Evolutionary conservation across 2,113 vertebrate species (phyloP).

Genomic region (Pseudorectes ferrugineus): DNA sequence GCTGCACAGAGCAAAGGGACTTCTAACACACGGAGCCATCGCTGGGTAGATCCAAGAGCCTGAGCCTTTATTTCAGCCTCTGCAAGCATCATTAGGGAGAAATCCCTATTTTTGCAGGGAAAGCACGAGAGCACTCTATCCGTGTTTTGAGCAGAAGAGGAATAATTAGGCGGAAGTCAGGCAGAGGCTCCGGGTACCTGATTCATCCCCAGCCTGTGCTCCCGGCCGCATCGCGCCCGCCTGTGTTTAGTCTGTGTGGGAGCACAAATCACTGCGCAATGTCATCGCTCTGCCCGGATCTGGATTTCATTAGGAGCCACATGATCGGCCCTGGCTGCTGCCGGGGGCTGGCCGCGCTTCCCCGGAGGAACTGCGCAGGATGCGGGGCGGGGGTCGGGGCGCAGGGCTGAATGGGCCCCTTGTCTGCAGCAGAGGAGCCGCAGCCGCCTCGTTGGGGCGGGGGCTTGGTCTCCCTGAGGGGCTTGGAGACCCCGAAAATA

Average conservation of each 20-base stretch:
- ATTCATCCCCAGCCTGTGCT: neutral
- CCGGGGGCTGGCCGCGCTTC: neutral
- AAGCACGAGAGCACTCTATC: accelerated
- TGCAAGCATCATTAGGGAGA: neutral
- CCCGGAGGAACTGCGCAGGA: conserved; percentile 59
- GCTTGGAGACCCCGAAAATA: neutral
- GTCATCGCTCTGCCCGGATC: conserved; percentile 47
- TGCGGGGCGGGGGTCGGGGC: conserved; percentile 60
- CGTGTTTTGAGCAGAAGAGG: neutral
- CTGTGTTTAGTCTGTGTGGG: conserved; percentile 61
- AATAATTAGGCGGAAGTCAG: neutral
- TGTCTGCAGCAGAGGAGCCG: conserved; percentile 59
- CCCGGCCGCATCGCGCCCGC: neutral
- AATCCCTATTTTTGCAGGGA: neutral
- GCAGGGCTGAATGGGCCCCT: conserved; percentile 59
- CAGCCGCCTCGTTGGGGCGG: neutral
- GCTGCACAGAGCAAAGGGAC: neutral
- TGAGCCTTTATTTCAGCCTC: neutral
- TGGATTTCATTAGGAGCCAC: conserved; percentile 76
- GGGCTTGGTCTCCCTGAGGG: neutral
- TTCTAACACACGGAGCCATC: neutral
- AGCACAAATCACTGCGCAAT: conserved; percentile 40
- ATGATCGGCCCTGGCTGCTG: conserved; percentile 56
- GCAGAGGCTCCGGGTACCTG: neutral
- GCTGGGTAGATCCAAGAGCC: neutral